Percentiles rank a stretch among this genome's conserved stretches.
Evolutionary conservation across 2,113 vertebrate genomes (phyloP).

Genomic region (Rhynchomys soricoides): DNA sequence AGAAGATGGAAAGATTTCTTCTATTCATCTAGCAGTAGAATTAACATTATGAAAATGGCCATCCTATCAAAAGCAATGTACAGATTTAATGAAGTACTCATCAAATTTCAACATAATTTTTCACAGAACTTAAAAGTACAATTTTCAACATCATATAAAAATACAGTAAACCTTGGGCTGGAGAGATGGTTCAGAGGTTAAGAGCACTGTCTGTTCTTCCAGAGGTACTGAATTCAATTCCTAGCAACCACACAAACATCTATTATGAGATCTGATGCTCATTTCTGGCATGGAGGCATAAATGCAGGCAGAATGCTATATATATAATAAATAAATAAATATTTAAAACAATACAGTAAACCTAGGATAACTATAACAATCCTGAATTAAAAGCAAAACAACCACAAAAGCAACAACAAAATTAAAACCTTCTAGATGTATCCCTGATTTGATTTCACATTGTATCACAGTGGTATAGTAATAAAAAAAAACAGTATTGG

Average conservation of each 20-base stretch:
- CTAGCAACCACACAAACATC: no score
- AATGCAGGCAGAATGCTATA: no score
- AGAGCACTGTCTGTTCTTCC: no score
- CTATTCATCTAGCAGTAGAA: neutral
- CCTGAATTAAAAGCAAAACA: no score
- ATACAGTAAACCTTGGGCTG: neutral
- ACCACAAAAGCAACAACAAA: neutral
- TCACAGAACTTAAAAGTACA: neutral
- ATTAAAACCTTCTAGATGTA: no score
- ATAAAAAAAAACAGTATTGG: neutral
- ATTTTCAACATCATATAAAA: neutral
- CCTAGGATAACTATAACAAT: neutral
- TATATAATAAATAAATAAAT: no score
- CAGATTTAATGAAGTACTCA: neutral
- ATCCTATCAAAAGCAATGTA: neutral
- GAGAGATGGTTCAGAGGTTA: no score
- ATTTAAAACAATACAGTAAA: neutral
- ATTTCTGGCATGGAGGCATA: no score
- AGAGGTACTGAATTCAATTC: no score
- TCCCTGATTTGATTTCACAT: neutral
- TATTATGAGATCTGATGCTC: no score
- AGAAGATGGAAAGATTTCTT: neutral
- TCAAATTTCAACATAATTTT: accelerated
- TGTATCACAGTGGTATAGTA: neutral
- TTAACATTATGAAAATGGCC: neutral